Evolutionary conservation across 1,140 invertebrate species (phyloP), one percentile per base, ranked within the genome.

Genomic region (Drosophila virilis): DNA sequence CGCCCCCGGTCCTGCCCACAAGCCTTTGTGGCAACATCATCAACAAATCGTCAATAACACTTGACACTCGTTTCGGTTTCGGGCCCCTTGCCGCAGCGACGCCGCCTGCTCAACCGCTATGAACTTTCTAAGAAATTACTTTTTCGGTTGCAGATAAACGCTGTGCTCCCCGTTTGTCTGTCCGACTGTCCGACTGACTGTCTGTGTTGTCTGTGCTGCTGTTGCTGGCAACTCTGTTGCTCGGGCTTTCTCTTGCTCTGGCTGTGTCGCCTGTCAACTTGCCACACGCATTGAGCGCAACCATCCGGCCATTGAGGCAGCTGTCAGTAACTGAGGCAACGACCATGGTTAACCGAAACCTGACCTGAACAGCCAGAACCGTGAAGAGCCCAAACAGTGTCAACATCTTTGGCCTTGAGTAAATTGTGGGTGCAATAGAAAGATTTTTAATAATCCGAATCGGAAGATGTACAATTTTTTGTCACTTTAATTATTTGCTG

Each of bases 1-100:
- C 8, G 8, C 12, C 8, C 22, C 43, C 8, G 8, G 43, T 28
- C 12, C 15, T 8, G 28, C 43, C 35, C 12, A 32, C 32, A 45
- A 76, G 52, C 68, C 70, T 77, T 88, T 88, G 68, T 82, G 78
- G 67, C 72, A 73, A 83, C 73, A 83, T 83, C 84, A 88, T 88
- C 83, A 88, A 89, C 84, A 89, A 88, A 89, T 88, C 84, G 84
- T 88, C 84, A 84, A 88, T 88, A 89, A 84, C 84, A 88, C 80
- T 88, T 89, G 83, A 89, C 83, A 88, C 84, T 74, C 72, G 68
- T 61, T 78, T 66, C 57, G 67, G 83, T 58, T 50, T 37, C 65
- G 57, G 38, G 1, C 13, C n/a, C 15, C 28, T 22, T 52, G 35
- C 32, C 12, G 6, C 38, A 15, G 9, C 28, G 2, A 28, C 33